Percentiles rank a stretch among this genome's conserved stretches.
Evolutionary conservation across 2,113 vertebrate genomes (phyloP).

Genomic region (Elephantulus edwardii): DNA sequence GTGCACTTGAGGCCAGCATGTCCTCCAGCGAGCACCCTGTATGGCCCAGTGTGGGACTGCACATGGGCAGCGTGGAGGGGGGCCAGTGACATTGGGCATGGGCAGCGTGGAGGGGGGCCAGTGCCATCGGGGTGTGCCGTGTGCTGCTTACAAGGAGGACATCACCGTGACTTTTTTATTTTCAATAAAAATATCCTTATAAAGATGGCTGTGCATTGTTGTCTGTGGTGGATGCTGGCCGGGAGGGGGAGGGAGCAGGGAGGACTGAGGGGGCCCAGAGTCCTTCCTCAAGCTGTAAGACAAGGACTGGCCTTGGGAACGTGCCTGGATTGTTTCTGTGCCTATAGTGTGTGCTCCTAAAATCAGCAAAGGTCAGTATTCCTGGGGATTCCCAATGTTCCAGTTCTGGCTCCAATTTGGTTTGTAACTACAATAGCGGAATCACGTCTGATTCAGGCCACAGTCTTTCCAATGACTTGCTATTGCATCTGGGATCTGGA

Average conservation of each 20-base stretch:
- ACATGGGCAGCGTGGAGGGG: slow-evolving; percentile 84
- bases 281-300: background rate
- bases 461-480: too few species aligned
- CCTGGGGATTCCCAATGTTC: background rate
- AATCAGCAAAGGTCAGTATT: background rate
- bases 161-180: slow-evolving; percentile 91
- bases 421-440: too few species aligned
- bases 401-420: background rate
- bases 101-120: slow-evolving; percentile 80
- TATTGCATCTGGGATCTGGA: too few species aligned
- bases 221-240: background rate
- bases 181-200: slow-evolving; percentile 95
- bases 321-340: accelerated
- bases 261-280: accelerated
- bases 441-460: too few species aligned
- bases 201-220: slow-evolving; percentile 76
- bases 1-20: slow-evolving; percentile 85
- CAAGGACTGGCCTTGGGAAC: background rate
- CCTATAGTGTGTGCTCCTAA: background rate
- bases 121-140: slow-evolving; percentile 67
- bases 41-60: slow-evolving; percentile 87
- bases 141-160: slow-evolving; percentile 83
- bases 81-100: too few species aligned
- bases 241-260: accelerated
- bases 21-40: slow-evolving; percentile 89